Base-by-base conservation (phyloP, 2,888 invertebrate genomes). In the Cantharis lateralis region DNA sequence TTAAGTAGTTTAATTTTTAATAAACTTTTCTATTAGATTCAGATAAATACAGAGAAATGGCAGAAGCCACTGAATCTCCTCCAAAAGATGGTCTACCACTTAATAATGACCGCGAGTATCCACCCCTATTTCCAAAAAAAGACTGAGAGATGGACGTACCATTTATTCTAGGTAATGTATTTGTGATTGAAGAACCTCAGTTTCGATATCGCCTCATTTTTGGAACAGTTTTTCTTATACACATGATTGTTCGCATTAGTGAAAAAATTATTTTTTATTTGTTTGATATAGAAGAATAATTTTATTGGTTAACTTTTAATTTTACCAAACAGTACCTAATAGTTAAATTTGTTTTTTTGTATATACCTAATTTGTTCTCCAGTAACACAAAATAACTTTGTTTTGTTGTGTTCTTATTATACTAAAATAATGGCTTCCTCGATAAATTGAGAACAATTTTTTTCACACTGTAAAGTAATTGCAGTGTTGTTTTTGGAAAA, bases 91-190 rank as follows among this genome's bases (percentile, higher is more conserved):
- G 91, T 81, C 93, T 94, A 88, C 93, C 94, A 87, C 91, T 96
- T 88, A 93, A 94, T 86, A 95, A 96, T 89, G 95, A 94, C 82
- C 89, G 91, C 81, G 95, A 96, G 90, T 96, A 95, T 89, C 96
- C 96, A 82, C 95, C 96, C 80, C 93, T 95, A 85, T 92, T 91
- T 74, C 92, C 92, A 84, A 89, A 89, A 82, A 89, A 89, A 79
- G 91, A 91, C 85, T 91, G 89, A 89, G 84, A 77, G 84, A 82
- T 74, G 77, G 80, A 79, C 24, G 68, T 71, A 72, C 76, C 81
- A 72, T 78, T 80, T 78, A 70, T 78, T 71, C 61, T 79, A 78
- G 78, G 79, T 77, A 79, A 82, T 75, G 76, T 75, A 72, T 77
- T 79, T 71, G 75, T 77, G 62, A 77, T 74, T 62, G 76, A 80